Evolutionary conservation across 2,113 vertebrate genomes (phyloP), one percentile per base, ranked within the genome.

Genomic region (Ctenodactylus gundi): DNA sequence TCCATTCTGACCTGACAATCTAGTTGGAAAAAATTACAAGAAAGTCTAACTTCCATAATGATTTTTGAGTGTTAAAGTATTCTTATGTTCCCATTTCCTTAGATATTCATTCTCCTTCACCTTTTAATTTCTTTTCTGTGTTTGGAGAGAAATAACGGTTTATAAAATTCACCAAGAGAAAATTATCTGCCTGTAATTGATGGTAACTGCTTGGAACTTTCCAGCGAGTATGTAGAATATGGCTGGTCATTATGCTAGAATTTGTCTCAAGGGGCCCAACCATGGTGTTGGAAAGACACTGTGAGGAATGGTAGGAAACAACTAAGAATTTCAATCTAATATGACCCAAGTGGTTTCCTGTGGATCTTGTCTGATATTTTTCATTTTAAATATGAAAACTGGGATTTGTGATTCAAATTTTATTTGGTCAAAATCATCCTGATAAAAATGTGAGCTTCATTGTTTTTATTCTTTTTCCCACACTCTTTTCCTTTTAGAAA

Each of bases 71-170:
- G 10, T 72, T 68, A n/a, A 82, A 93, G 29, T 31, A 53, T 88
- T 91, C 39, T 89, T 23, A 68, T 46, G 20, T 44, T 53, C 58
- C 76, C 17, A 51, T 87, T 91, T 88, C 27, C 25, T 92, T 58
- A 70, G 27, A 27, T 86, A 83, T 70, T 84, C 25, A 76, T 91
- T 93, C 85, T 87, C 44, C 77, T 93, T 82, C 17, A 93, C 6
- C 39, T 82, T 88, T 83, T 6, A 90, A 57, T 68, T 94, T 73
- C 6, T 85, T 90, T 91, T 72, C n/a, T 93, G 55, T 93, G 9
- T 92, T 96, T 88, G 68, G 14, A 95, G 81, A 96, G 97, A 85
- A 93, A 62, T 46, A 3, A 53, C 73, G 34, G 46, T 88, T 84
- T 84, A 46, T 55, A 15, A 94, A 73, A 49, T 1, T 21, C 51